These are phyloP conservation scores for Diplodus puntazzo DNA, from an alignment of 2,797 vertebrate genomes.

Conservation along the genomic window DNA sequence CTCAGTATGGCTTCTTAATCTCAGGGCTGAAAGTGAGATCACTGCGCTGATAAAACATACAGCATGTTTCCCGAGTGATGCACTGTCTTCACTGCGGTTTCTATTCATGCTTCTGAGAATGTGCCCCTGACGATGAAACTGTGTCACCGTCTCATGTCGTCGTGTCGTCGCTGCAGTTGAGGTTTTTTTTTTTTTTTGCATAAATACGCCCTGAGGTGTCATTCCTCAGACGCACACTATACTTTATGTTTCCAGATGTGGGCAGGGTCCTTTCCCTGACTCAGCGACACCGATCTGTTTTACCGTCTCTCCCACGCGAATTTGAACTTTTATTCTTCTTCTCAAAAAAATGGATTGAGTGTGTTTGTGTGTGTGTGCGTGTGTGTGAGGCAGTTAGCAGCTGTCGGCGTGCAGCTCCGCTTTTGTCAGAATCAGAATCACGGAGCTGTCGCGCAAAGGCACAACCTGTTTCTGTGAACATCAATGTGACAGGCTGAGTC, in stretches of 20 bases:
- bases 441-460: background rate
- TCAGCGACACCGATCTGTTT: background rate
- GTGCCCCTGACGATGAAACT: conserved; percentile 5
- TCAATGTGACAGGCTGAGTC: background rate
- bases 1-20: background rate
- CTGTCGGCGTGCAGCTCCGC: conserved; percentile 27
- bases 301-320: background rate
- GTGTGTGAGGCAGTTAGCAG: conserved; percentile 2
- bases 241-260: background rate
- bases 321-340: background rate
- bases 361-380: too few species aligned
- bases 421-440: conserved; percentile 16
- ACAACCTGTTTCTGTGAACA: conserved; percentile 28
- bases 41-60: background rate
- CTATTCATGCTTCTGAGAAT: background rate
- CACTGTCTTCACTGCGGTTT: background rate
- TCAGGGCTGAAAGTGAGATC: background rate
- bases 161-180: conserved; percentile 16
- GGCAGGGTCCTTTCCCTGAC: background rate
- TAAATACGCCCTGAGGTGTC: background rate
- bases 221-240: conserved; percentile 6
- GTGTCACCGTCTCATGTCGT: conserved; percentile 23
- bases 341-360: background rate
- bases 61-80: background rate
- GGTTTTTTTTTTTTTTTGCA: background rate